These are phyloP conservation scores for Oscheius sp. DNA, from an alignment of 2,888 invertebrate species.

Conservation along the genomic window DNA sequence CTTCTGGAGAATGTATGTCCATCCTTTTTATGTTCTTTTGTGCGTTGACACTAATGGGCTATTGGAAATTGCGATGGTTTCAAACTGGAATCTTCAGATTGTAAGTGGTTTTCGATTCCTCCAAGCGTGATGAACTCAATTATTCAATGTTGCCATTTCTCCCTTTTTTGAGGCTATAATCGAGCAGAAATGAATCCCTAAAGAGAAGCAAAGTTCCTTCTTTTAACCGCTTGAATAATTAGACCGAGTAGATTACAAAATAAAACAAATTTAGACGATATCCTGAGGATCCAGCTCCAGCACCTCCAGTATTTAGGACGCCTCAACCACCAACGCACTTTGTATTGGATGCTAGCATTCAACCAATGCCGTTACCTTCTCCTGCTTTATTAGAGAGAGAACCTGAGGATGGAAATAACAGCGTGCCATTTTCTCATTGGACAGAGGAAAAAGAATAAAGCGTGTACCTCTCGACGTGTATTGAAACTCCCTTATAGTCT, in stretches of 20 bases:
- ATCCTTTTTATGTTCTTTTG: not conserved
- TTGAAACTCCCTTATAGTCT: not conserved
- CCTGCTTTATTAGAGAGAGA: too few relatives aligned
- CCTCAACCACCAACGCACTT: not conserved
- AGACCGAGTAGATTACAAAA: too few relatives aligned
- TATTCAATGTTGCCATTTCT: too few relatives aligned
- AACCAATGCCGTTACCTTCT: too few relatives aligned
- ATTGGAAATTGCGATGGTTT: slow-evolving; percentile 3
- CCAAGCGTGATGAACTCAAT: too few relatives aligned
- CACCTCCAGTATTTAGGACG: not conserved
- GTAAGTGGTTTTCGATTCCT: not conserved
- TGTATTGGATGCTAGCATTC: too few relatives aligned
- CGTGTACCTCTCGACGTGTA: not conserved
- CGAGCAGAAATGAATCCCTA: too few relatives aligned
- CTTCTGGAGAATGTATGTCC: not conserved
- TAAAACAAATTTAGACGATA: not conserved
- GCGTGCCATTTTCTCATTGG: not conserved
- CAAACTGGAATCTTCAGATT: slow-evolving; percentile 5
- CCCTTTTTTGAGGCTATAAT: too few relatives aligned
- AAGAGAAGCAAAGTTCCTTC: too few relatives aligned
- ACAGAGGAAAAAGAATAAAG: not conserved
- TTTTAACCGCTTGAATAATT: too few relatives aligned
- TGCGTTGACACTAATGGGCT: not conserved
- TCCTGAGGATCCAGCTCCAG: not conserved
- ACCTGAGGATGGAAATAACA: too few relatives aligned